Evolutionary conservation across 2,797 vertebrate genomes (phyloP).

Genomic region (Ataeniobius toweri): DNA sequence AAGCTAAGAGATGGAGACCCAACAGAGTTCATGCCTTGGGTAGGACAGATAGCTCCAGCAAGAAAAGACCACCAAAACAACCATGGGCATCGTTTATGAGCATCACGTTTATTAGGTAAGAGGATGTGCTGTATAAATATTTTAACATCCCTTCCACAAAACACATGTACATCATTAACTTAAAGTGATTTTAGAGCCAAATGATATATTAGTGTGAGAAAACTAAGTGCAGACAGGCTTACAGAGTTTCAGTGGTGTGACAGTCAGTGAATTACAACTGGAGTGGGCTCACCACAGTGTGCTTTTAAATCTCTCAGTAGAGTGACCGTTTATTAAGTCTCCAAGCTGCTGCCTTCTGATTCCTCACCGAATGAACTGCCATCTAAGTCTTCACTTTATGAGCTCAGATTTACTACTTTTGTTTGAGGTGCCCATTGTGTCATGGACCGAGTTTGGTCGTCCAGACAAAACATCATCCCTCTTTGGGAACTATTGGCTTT

Average conservation of each 20-base stretch:
- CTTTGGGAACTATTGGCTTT: no score
- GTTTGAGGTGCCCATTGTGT: no score
- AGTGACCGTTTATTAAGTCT: not conserved
- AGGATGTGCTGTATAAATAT: no score
- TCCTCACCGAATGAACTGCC: not conserved
- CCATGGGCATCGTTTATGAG: not conserved
- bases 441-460: no score
- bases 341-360: not conserved
- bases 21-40: no score
- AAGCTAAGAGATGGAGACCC: no score
- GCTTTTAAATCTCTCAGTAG: not conserved
- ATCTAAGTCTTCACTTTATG: no score
- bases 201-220: not conserved
- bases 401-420: no score
- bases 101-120: not conserved
- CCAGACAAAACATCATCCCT: no score
- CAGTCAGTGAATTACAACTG: not conserved
- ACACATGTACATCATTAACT: not conserved
- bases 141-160: not conserved
- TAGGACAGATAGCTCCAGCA: no score
- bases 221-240: not conserved
- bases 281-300: not conserved
- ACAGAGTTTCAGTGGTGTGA: not conserved
- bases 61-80: no score
- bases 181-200: not conserved